Evolutionary conservation across 2,113 vertebrate species (phyloP).

Genomic region (Tragelaphus imberbis): DNA sequence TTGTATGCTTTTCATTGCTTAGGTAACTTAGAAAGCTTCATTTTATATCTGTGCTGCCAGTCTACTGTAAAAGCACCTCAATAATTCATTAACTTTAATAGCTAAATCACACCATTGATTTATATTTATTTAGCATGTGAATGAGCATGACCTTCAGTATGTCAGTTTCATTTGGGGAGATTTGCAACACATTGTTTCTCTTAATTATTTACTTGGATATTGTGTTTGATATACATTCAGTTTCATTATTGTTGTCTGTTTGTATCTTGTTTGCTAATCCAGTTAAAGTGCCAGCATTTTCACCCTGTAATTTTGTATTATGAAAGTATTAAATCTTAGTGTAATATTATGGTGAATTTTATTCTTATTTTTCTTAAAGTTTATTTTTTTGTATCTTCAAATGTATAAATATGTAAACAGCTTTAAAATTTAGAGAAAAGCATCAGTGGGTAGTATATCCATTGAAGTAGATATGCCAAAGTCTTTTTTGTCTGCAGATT

Average conservation of each 20-base stretch:
- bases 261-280: neutral
- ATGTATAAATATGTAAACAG: neutral
- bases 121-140: constrained; percentile 33
- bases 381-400: neutral
- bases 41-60: neutral
- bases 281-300: neutral
- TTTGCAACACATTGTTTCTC: neutral
- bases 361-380: neutral
- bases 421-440: neutral
- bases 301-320: neutral
- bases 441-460: neutral
- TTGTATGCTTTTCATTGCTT: neutral
- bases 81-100: neutral
- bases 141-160: neutral
- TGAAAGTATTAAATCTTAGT: neutral
- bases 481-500: neutral
- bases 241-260: neutral
- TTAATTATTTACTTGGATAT: constrained; percentile 22
- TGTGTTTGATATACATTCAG: neutral
- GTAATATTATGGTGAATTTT: constrained; percentile 6
- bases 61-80: neutral
- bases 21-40: neutral
- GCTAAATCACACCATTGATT: neutral
- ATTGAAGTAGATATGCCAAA: neutral
- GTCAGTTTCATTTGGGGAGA: constrained; percentile 15